Evolutionary conservation across 2,888 invertebrate species (phyloP).

Genomic region (Quadroppia sp.): DNA sequence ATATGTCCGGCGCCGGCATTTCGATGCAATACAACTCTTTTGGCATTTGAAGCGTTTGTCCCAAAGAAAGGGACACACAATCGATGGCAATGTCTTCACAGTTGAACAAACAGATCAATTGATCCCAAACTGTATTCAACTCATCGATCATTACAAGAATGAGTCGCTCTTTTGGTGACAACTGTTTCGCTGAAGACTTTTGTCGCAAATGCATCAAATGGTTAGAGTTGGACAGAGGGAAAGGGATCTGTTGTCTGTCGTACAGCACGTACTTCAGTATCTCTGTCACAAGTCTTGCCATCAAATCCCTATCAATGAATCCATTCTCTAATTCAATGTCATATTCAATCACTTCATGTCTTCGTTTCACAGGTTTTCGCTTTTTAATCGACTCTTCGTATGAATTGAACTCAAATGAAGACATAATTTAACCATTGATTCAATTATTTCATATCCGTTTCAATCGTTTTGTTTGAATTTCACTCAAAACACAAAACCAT

Average conservation of each 20-base stretch:
- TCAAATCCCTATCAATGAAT: neutral
- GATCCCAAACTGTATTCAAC: neutral
- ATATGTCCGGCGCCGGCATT: neutral
- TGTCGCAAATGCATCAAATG: neutral
- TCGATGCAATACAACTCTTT: conserved; percentile 27
- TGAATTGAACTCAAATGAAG: neutral
- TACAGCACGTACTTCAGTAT: conserved; percentile 15
- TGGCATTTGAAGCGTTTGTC: conserved; percentile 22
- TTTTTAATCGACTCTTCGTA: neutral
- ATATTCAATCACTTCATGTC: neutral
- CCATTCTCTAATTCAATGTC: conserved; percentile 21
- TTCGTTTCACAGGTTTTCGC: neutral
- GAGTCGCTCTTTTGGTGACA: neutral
- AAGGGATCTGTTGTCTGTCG: conserved; percentile 35
- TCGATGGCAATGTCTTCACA: neutral
- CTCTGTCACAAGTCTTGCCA: neutral
- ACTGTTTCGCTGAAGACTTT: neutral
- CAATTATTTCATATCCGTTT: neutral
- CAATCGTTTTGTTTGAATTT: no score
- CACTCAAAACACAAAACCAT: no score
- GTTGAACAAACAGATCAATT: conserved; percentile 26
- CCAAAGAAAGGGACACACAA: conserved; percentile 13
- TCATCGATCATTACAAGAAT: neutral
- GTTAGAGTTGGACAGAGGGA: conserved; percentile 6
- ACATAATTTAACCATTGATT: neutral